A percentile compares a stretch with the other conserved stretches of the same genome.
phyloP scores from a whole-genome alignment of 1,140 invertebrate genomes.

The Aphidius ervi region DNA sequence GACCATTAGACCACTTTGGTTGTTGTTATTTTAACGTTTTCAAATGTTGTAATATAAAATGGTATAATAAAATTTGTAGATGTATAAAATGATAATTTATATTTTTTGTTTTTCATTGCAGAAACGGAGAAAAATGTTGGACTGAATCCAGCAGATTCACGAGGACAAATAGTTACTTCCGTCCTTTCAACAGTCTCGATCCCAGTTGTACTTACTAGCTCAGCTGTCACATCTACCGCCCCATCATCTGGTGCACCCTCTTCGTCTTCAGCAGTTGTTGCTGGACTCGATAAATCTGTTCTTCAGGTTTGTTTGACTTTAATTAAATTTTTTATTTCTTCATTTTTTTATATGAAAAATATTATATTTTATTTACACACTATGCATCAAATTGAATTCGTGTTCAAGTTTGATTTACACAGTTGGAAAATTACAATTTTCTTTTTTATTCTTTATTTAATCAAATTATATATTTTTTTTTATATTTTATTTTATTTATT shows the following conservation, averaged over 20 bases:
- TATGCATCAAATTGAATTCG: no score
- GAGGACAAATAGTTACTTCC: slow-evolving; percentile 8
- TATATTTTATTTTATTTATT: no score
- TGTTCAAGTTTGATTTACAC: no score
- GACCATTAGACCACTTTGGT: not conserved
- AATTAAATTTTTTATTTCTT: not conserved
- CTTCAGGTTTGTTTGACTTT: slow-evolving; percentile 54
- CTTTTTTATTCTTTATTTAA: no score
- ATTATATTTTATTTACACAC: not conserved
- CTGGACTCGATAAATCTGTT: slow-evolving; percentile 62
- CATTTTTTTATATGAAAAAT: not conserved
- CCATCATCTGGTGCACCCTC: slow-evolving; percentile 12
- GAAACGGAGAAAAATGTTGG: slow-evolving; percentile 14
- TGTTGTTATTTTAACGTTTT: no score
- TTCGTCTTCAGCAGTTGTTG: slow-evolving; percentile 51
- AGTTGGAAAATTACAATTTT: no score
- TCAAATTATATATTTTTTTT: no score
- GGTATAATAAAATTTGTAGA: not conserved
- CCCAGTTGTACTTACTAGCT: slow-evolving; percentile 20
- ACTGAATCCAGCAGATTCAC: not conserved
- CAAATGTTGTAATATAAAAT: not conserved
- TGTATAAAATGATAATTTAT: not conserved
- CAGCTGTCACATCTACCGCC: slow-evolving; percentile 29
- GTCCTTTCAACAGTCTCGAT: slow-evolving; percentile 11
- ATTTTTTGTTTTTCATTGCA: slow-evolving; percentile 9